Evolutionary conservation across 2,113 vertebrate species (phyloP).

Genomic region (Bothrops jararaca): DNA sequence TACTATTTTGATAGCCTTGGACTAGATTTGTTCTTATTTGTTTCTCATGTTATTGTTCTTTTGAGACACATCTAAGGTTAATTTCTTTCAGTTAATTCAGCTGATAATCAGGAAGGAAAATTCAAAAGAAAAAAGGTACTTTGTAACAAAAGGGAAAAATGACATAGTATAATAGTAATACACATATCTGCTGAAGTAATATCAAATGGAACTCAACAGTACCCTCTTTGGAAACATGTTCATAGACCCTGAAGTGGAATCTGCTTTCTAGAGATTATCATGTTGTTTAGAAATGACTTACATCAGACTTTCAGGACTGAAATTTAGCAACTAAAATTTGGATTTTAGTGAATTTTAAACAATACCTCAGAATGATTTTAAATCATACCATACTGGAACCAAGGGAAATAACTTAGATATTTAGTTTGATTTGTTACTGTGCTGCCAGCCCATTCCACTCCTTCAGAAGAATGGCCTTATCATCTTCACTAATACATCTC

Average conservation of each 20-base stretch:
- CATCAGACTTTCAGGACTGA: slow-evolving; percentile 28
- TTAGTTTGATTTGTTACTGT: slow-evolving; percentile 34
- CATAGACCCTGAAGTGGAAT: slow-evolving; percentile 24
- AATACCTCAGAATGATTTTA: slow-evolving; percentile 57
- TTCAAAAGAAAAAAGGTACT: slow-evolving; percentile 60
- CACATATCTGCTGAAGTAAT: slow-evolving; percentile 61
- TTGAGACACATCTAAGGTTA: slow-evolving; percentile 67
- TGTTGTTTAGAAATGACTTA: slow-evolving; percentile 47
- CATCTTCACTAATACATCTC: slow-evolving; percentile 58
- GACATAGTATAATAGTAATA: slow-evolving; percentile 61
- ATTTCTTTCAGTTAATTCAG: slow-evolving; percentile 67
- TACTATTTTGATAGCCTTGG: slow-evolving; percentile 64
- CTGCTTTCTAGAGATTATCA: slow-evolving; percentile 56
- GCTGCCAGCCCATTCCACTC: slow-evolving; percentile 19
- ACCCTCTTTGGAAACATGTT: slow-evolving; percentile 39
- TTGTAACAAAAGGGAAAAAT: slow-evolving; percentile 74
- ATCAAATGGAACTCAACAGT: slow-evolving; percentile 43
- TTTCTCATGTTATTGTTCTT: slow-evolving; percentile 66
- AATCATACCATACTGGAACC: slow-evolving; percentile 46
- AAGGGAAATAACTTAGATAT: slow-evolving; percentile 37
- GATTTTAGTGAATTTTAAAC: slow-evolving; percentile 50
- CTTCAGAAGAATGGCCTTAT: slow-evolving; percentile 57
- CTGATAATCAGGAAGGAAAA: slow-evolving; percentile 55
- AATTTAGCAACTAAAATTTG: slow-evolving; percentile 41
- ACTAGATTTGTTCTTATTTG: slow-evolving; percentile 73